phyloP scores from a whole-genome alignment of 2,797 vertebrate species.

The Anisognathus igniventris region DNA sequence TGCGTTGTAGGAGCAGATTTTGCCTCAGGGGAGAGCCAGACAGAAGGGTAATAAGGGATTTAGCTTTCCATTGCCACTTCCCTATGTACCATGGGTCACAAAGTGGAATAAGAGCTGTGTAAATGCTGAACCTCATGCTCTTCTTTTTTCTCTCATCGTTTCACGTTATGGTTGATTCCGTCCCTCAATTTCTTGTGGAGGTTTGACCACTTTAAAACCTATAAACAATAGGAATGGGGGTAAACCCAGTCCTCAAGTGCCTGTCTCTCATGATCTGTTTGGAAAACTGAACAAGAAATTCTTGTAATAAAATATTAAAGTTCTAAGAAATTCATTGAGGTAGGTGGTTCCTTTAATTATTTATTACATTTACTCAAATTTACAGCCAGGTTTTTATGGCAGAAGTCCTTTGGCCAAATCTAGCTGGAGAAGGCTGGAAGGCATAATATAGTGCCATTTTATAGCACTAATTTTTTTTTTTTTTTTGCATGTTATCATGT shows the following conservation, averaged over 20 bases:
- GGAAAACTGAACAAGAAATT: neutral
- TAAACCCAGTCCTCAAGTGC: neutral
- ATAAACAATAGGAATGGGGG: neutral
- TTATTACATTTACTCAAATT: constrained; percentile 7
- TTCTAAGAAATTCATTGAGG: neutral
- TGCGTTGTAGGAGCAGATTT: neutral
- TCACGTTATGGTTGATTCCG: neutral
- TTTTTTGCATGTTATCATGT: neutral
- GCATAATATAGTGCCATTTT: neutral
- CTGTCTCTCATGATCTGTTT: neutral
- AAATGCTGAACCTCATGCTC: neutral
- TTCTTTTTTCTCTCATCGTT: neutral
- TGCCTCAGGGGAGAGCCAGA: neutral
- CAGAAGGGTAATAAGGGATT: neutral
- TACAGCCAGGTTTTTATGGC: neutral
- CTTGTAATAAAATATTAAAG: neutral
- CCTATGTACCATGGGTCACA: rapidly evolving
- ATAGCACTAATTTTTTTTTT: neutral
- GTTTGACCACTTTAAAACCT: neutral
- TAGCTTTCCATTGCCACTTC: neutral
- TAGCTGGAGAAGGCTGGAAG: neutral
- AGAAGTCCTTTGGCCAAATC: neutral
- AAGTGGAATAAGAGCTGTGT: neutral
- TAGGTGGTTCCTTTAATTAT: neutral
- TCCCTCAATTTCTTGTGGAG: neutral